These are phyloP conservation scores for Erithacus rubecula DNA, from an alignment of 2,797 vertebrate species.

Conservation along the genomic window DNA sequence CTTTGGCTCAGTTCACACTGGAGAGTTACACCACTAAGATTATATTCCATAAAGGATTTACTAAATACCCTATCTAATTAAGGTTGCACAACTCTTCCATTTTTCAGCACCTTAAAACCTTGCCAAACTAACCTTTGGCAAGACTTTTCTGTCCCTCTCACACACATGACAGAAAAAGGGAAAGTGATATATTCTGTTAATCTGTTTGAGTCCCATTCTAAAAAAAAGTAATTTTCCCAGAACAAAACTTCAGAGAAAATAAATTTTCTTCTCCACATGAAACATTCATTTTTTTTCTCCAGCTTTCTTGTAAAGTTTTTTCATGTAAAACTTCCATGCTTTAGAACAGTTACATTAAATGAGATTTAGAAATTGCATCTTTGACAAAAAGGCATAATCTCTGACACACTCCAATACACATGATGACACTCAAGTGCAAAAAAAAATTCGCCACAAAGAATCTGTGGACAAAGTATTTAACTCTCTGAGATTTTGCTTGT, in stretches of 20 bases:
- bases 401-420: background rate
- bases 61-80: background rate
- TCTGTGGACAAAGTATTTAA: background rate
- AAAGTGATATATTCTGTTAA: background rate
- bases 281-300: background rate
- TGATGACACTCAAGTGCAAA: background rate
- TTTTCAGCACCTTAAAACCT: constrained; percentile 8
- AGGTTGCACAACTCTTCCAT: constrained; percentile 9
- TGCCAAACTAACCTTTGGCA: constrained; percentile 15
- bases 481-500: background rate
- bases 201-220: background rate
- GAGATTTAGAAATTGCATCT: background rate
- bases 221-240: background rate
- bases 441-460: background rate
- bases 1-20: background rate
- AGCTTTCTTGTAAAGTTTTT: background rate
- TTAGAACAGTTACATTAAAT: background rate
- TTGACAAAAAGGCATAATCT: background rate
- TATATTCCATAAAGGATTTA: constrained; percentile 18
- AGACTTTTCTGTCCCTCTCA: background rate
- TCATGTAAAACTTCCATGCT: background rate
- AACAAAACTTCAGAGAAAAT: background rate
- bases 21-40: background rate
- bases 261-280: background rate
- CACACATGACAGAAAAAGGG: background rate